phyloP scores from a whole-genome alignment of 2,888 invertebrate genomes.

The Orthosia gothica region DNA sequence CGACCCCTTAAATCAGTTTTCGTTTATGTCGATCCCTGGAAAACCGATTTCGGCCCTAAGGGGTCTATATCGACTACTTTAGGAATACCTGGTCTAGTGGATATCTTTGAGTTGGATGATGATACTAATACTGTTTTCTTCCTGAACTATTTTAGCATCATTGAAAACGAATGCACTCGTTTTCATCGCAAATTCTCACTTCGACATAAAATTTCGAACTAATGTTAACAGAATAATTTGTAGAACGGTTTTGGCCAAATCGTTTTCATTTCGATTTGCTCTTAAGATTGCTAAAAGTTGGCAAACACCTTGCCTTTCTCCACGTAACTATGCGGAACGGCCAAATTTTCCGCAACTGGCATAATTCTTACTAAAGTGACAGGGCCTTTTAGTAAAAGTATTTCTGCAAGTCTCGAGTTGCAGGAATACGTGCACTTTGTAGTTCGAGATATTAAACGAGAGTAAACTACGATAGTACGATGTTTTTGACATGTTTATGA shows the following conservation, averaged over 20 bases:
- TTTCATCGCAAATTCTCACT: background rate
- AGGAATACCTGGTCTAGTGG: too few species aligned
- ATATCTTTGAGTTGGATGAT: background rate
- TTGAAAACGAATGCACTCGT: background rate
- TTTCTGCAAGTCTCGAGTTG: background rate
- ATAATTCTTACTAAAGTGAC: background rate
- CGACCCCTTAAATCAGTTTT: too few species aligned
- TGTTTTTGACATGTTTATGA: background rate
- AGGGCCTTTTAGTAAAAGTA: background rate
- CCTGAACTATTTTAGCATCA: background rate
- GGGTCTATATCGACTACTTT: too few species aligned
- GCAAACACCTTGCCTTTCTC: conserved; percentile 25
- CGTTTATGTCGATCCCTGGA: too few species aligned
- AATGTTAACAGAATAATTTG: background rate
- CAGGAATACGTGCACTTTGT: background rate
- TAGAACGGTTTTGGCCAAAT: conserved; percentile 11
- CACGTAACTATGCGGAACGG: background rate
- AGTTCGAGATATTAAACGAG: background rate
- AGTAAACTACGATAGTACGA: background rate
- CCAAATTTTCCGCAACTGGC: conserved; percentile 3
- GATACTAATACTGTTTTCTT: background rate
- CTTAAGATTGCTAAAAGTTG: conserved; percentile 34
- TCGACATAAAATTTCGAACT: background rate
- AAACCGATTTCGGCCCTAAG: too few species aligned
- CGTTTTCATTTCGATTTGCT: conserved; percentile 23